Evolutionary conservation across 2,113 vertebrate species (phyloP), one percentile per base, ranked within the genome.

Genomic region (Thryonomys swinderianus): DNA sequence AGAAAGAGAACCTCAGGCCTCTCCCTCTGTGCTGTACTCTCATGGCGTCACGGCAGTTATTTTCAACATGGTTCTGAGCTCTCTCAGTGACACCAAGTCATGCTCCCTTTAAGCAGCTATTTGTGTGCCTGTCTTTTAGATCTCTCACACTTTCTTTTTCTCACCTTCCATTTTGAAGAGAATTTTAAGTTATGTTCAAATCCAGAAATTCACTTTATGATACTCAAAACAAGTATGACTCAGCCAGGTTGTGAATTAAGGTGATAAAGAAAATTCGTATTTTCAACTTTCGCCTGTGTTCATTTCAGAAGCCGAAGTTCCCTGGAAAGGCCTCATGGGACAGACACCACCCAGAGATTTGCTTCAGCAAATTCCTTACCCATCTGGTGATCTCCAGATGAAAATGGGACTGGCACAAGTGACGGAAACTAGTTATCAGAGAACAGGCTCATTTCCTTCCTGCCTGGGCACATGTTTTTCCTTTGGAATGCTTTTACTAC

Each of bases 171-270:
- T 89, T 95, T 21, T 27, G 45, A 96, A 92, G 85, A 95, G 92
- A 96, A 96, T 89, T 96, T 81, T 80, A 96, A 97, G 92, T 95
- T 78, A 53, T 18, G 92, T 92, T 96, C 32, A 79, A 93, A 88
- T 92, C 73, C 79, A 97, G 90, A 96, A 95, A 96, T 84, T 95
- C 88, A 95, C 97, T 96, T 95, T 90, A 96, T 96, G 96, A 62
- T 80, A 95, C 95, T 88, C 97, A 93, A 95, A 96, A 92, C 85
- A 85, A 97, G 80, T 92, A 88, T 94, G 95, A 96, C 88, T 96
- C 88, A 96, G 82, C 81, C 85, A 97, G 94, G 94, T 97, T 97
- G 92, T 97, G 90, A 95, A 96, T 95, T 96, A 94, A 95, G 69
- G 88, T 94, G 92, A 93, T 97, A 94, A 96, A 91, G 73, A 82